Conservation (phyloP, 2,888 invertebrate genomes). For the Dioctria linearis region DNA sequence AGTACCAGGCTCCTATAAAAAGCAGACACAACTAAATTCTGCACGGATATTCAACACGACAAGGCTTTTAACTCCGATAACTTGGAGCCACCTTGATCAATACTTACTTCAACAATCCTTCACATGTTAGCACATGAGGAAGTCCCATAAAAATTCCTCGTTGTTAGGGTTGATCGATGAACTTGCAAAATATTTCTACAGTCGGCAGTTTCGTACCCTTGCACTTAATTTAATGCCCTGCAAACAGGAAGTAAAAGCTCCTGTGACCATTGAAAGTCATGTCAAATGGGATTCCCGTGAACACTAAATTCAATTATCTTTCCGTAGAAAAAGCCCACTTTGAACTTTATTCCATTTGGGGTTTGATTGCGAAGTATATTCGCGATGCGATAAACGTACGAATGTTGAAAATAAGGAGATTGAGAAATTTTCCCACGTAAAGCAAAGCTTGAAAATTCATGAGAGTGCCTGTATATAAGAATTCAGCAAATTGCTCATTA, state of each 20-base stretch:
- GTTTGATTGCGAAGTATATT: no score
- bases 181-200: conserved; percentile 33
- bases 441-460: conserved; percentile 1
- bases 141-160: conserved; percentile 7
- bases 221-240: conserved; percentile 24
- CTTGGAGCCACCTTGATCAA: conserved; percentile 4
- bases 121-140: conserved; percentile 2
- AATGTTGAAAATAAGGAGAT: background rate
- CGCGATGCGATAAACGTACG: no score
- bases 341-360: background rate
- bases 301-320: conserved; percentile 34
- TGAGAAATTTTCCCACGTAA: background rate
- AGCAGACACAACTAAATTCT: conserved; percentile 4
- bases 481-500: conserved; percentile 32
- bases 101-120: background rate
- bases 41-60: background rate
- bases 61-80: conserved; percentile 14
- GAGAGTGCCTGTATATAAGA: background rate
- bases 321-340: background rate
- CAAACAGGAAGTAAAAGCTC: conserved; percentile 21
- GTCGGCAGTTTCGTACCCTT: conserved; percentile 31
- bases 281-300: conserved; percentile 18
- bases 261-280: conserved; percentile 9
- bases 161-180: conserved; percentile 19
- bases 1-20: conserved; percentile 12